Percentiles rank a stretch among this genome's conserved stretches.
Evolutionary conservation across 2,888 invertebrate genomes (phyloP).

Genomic region (Orchesellides sinensis): DNA sequence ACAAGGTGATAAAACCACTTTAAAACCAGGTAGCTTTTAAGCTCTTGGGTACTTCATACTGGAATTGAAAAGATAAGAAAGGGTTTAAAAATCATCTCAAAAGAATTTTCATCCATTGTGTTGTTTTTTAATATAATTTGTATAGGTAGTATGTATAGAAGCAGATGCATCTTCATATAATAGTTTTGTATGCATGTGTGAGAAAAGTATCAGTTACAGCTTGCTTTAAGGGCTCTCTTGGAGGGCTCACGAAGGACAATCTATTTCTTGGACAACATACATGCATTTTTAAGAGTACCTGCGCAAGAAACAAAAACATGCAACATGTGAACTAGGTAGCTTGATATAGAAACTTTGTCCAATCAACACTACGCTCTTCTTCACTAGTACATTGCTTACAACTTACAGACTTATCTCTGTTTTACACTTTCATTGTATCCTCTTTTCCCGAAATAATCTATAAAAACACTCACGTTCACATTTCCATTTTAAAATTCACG

Average conservation of each 20-base stretch:
- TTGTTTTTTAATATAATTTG: not conserved
- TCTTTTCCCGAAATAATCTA: constrained; percentile 35
- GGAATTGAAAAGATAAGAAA: constrained; percentile 33
- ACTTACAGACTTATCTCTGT: too few relatives aligned
- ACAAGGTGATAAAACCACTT: constrained; percentile 62
- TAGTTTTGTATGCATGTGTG: not conserved
- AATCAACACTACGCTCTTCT: too few relatives aligned
- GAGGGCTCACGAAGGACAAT: constrained; percentile 59
- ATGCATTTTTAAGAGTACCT: too few relatives aligned
- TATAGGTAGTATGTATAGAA: not conserved
- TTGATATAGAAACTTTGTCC: constrained; percentile 1
- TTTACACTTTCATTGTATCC: not conserved
- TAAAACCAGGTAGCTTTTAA: constrained; percentile 60
- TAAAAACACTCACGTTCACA: constrained; percentile 54
- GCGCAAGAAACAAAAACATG: not conserved
- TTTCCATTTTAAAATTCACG: constrained; percentile 30
- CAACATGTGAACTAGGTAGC: constrained; percentile 24
- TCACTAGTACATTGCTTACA: too few relatives aligned
- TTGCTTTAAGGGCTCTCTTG: constrained; percentile 51
- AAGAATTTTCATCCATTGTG: constrained; percentile 24
- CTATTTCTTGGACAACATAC: constrained; percentile 2
- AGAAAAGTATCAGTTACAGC: constrained; percentile 23
- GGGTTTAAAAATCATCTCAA: constrained; percentile 31
- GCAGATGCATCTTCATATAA: not conserved
- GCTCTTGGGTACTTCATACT: constrained; percentile 42